Percentiles rank a stretch among this genome's conserved stretches.
phyloP scores from a whole-genome alignment of 37 sponge, comb jelly and placozoan species.

The Beroe forskalii region DNA sequence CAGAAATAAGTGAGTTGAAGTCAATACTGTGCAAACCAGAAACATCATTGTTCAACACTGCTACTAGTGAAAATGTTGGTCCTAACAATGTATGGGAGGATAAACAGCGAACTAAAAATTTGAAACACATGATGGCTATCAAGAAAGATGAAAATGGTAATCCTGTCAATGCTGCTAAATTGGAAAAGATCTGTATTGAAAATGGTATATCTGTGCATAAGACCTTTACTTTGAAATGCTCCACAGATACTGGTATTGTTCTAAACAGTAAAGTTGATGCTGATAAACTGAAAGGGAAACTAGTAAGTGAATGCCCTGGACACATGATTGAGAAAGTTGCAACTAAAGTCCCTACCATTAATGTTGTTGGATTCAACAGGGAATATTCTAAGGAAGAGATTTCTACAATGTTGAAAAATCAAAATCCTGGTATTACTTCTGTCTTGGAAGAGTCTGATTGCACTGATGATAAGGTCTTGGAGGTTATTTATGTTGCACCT shows the following conservation, averaged over 20 bases:
- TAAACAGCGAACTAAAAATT: background rate
- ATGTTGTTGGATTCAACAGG: background rate
- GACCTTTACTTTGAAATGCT: background rate
- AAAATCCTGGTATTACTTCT: background rate
- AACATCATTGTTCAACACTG: too few relatives aligned
- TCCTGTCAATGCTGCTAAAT: background rate
- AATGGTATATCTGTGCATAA: background rate
- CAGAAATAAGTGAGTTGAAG: background rate
- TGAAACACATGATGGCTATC: background rate
- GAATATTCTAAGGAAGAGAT: background rate
- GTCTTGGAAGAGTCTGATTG: background rate
- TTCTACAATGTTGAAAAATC: background rate
- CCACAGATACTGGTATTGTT: background rate
- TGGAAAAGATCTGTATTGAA: background rate
- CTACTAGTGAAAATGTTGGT: background rate
- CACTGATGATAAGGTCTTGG: background rate
- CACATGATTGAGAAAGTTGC: background rate
- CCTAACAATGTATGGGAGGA: background rate
- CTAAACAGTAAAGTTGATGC: background rate
- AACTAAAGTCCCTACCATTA: background rate
- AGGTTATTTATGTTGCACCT: background rate
- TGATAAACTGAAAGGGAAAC: background rate
- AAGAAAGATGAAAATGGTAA: background rate
- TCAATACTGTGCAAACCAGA: background rate
- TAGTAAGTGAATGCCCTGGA: background rate